Evolutionary conservation across 2,113 vertebrate species (phyloP).

Genomic region (Etheostoma cragini): DNA sequence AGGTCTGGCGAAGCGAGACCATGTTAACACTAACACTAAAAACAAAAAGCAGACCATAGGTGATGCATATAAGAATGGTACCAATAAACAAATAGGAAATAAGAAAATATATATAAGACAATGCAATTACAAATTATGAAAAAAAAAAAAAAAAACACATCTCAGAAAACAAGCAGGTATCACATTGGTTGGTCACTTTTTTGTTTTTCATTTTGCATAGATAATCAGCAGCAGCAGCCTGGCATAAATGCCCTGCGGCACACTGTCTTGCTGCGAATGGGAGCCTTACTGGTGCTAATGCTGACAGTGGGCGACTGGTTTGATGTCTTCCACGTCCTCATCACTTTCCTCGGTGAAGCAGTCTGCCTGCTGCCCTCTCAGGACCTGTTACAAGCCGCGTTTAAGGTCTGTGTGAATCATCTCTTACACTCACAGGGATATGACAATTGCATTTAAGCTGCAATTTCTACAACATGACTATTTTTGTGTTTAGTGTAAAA

Average conservation of each 20-base stretch:
- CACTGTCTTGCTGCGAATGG: constrained; percentile 86
- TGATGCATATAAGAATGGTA: background rate
- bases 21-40: background rate
- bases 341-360: constrained; percentile 86
- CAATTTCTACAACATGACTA: background rate
- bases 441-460: background rate
- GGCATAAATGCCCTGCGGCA: constrained; percentile 65
- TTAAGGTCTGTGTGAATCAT: constrained; percentile 46
- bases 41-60: background rate
- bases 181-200: background rate
- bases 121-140: background rate
- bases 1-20: too few relatives aligned
- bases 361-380: constrained; percentile 82
- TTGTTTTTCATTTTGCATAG: constrained; percentile 68
- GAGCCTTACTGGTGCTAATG: constrained; percentile 88
- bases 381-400: constrained; percentile 78
- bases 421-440: background rate
- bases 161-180: background rate
- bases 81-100: background rate
- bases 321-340: constrained; percentile 85
- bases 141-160: background rate
- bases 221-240: constrained; percentile 79
- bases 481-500: background rate
- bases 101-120: background rate
- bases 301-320: constrained; percentile 87